Evolutionary conservation across 2,888 invertebrate species (phyloP), one percentile per base, ranked within the genome.

Genomic region (Dusona sp.): DNA sequence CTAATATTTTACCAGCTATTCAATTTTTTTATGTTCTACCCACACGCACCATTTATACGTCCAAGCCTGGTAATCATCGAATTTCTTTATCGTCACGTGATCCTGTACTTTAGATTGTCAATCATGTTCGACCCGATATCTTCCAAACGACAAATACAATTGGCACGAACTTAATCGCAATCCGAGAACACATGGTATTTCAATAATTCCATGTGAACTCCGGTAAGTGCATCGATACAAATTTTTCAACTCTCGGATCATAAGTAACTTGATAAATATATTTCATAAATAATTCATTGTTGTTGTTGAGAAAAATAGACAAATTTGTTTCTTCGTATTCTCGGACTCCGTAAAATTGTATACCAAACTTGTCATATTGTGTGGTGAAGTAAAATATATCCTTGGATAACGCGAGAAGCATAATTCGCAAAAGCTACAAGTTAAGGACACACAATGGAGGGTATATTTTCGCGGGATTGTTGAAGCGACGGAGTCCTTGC

Each of bases 401-500:
- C 61, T 61, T 61, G 61, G 29, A 29, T 8, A 16, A 16, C 29
- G 61, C 16, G 13, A 13, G 61, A 4, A 7, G 11, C 42, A 74
- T 61, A 73, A 81, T 79, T 79, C 81, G 57, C 61, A 33, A 83
- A 25, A 9, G 48, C 68, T 70, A 79, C 68, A 70, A 33, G 36
- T 75, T 75, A 64, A 79, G 82, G 79, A 77, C 67, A 80, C 72
- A 80, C 38, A 36, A 75, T 38, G 70, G 74, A 72, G 67, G 45
- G 29, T 61, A 29, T 19, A 61, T 29, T 64, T 79, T 80, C 48
- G 65, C 68, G 67, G 13, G 48, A 75, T 67, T 19, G 68, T 25
- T 29, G 29, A 48, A 54, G 45, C 16, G 33, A 48, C 70, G 45
- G 68, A 88, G 89, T 90, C 89, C 90, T 90, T 91, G 90, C 90